Percentiles rank a stretch among this genome's conserved stretches.
phyloP scores from a whole-genome alignment of 1,140 invertebrate genomes.

The Tetranychus cinnabarinus region DNA sequence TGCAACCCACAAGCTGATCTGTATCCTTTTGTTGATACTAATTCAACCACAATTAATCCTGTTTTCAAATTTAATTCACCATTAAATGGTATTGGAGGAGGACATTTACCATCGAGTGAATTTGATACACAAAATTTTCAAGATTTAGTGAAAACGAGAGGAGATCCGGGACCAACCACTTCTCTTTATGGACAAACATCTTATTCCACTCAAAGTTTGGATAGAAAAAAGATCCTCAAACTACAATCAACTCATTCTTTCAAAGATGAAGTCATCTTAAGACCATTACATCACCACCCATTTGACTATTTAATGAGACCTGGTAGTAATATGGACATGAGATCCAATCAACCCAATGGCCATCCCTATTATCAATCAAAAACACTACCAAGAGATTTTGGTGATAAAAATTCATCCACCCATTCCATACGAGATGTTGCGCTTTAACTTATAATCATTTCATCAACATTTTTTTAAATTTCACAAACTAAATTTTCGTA shows the following conservation, averaged over 20 bases:
- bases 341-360: neutral
- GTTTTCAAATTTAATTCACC: neutral
- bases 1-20: neutral
- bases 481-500: no score
- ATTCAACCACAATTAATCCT: slow-evolving; percentile 3
- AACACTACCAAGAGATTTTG: neutral
- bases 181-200: neutral
- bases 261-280: slow-evolving; percentile 1
- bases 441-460: neutral
- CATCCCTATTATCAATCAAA: neutral
- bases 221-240: neutral
- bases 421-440: slow-evolving; percentile 2
- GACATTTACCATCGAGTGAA: neutral
- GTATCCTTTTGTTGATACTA: neutral
- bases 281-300: neutral
- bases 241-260: neutral
- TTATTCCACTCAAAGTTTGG: slow-evolving; percentile 1
- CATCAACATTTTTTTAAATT: no score
- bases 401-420: neutral
- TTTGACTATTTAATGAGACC: neutral
- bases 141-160: neutral
- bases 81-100: neutral
- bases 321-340: neutral
- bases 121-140: slow-evolving; percentile 2
- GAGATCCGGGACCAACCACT: neutral